Evolutionary conservation across 2,113 vertebrate genomes (phyloP).

Genomic region (Colius striatus): DNA sequence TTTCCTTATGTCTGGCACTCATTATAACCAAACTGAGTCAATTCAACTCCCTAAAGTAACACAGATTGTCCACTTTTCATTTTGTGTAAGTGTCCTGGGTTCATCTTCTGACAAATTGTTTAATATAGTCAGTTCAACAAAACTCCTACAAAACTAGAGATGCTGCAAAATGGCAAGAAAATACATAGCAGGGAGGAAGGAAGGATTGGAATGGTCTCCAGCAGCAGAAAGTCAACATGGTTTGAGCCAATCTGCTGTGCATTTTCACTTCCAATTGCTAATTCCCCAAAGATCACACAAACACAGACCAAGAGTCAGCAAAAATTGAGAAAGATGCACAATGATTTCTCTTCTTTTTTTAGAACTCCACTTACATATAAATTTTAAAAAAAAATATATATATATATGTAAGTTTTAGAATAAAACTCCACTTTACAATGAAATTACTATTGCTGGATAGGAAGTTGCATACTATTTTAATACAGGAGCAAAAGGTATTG

Average conservation of each 20-base stretch:
- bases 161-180: neutral
- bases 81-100: too few species aligned
- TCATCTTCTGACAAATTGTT: neutral
- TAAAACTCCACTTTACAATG: neutral
- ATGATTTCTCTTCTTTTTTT: neutral
- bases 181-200: neutral
- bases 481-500: neutral
- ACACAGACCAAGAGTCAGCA: neutral
- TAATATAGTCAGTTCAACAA: neutral
- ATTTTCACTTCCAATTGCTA: neutral
- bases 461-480: neutral
- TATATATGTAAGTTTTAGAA: neutral
- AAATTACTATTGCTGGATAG: neutral
- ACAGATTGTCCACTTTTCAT: neutral
- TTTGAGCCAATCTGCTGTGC: conserved; percentile 2
- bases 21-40: neutral
- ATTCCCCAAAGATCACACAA: neutral
- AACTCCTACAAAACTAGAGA: neutral
- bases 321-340: neutral
- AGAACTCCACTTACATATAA: neutral
- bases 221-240: neutral
- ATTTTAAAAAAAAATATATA: neutral
- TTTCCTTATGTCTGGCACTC: neutral
- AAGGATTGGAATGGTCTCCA: neutral
- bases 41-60: neutral